Evolutionary conservation across 2,888 invertebrate genomes (phyloP).

Genomic region (Tipula confusa): DNA sequence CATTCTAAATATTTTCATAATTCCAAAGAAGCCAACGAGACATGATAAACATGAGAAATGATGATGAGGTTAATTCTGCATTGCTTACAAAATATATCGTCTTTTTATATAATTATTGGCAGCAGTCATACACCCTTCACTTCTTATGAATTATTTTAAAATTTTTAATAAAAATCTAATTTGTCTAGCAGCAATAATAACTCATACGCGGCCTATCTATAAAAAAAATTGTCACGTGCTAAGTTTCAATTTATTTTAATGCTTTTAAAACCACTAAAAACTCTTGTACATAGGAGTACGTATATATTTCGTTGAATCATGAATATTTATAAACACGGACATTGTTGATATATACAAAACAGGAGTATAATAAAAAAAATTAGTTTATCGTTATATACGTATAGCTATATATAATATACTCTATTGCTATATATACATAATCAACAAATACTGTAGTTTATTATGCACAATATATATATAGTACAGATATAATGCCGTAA

Average conservation of each 20-base stretch:
- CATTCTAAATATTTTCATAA: no score
- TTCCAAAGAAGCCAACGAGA: no score
- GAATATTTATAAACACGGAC: not conserved
- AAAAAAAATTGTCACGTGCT: not conserved
- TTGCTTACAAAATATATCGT: no score
- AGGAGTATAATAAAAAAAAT: not conserved
- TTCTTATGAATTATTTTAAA: no score
- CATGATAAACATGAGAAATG: no score
- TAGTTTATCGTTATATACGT: not conserved
- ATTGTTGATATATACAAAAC: not conserved
- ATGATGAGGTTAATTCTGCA: no score
- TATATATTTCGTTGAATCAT: not conserved
- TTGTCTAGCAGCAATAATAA: not conserved
- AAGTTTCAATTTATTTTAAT: not conserved
- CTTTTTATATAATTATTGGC: no score
- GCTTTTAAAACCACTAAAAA: not conserved
- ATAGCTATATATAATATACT: not conserved
- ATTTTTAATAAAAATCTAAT: not conserved
- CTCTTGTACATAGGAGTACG: not conserved
- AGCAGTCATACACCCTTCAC: no score
- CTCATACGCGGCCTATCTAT: not conserved
- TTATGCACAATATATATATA: not conserved
- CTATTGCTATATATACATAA: not conserved
- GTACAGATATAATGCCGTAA: not conserved
- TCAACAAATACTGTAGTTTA: not conserved